Evolutionary conservation across 2,888 invertebrate species (phyloP), one percentile per base, ranked within the genome.

Genomic region (Phaonia tiefii): DNA sequence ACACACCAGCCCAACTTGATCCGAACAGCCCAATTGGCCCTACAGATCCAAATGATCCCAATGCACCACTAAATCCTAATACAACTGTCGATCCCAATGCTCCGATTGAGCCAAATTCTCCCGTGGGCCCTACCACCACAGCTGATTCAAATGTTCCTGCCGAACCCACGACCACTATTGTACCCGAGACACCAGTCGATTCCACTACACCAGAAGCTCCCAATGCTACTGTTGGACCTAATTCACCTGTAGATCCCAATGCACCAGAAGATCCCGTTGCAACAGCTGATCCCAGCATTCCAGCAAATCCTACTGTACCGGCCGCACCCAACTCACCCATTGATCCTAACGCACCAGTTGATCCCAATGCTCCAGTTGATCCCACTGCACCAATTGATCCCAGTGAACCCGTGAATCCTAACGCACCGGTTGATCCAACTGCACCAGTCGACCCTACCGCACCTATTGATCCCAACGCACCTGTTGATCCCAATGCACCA

Each of bases 11-110:
- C 4, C 26, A 73, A 7, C 65, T 66, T 0, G 80, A 79, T 49
- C 83, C 84, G 1, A 84, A 78, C 13, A 37, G 72, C 8, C 79
- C 85, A 4, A 79, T 71, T 2, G 63, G 66, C 39, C 81, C 72
- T 26, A 75, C 54, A 31, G 46, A 71, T 0, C 81, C 83, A 39
- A 71, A 71, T 0, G 58, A 75, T 13, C 81, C 83, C 0, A 75
- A 73, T 1, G 44, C 69, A 20, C 79, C 83, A 26, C 70, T 72
- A 1, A 51, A 66, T 46, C 76, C 80, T 0, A 74, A 69, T 31
- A 60, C 58, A 20, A 69, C 82, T 15, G 75, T 74, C 0, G 67
- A 75, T 49, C 72, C 82, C 2, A 79, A 70, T n/a, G 39, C 56
- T 0, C 74, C 75, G 11, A 58, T 51, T 8, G 72, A 60, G 25